Base-by-base conservation (phyloP, 2,113 vertebrate species). In the Tichodroma muraria region DNA sequence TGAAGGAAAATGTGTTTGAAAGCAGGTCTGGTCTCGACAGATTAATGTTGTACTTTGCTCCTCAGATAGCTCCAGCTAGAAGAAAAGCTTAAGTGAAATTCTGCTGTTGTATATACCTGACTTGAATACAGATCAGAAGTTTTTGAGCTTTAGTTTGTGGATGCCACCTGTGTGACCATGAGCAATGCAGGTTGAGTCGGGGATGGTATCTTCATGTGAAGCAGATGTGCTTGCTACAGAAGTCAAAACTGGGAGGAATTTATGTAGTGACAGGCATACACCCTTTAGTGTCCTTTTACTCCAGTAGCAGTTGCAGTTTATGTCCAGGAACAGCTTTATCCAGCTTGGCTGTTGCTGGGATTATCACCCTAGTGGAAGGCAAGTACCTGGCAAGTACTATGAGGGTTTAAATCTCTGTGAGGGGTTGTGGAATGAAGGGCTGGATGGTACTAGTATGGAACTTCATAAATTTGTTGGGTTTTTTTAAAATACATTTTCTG, bases 1-100 rank as follows among this genome's bases (percentile, higher is more conserved):
- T 84, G 69, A 93, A 91, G 68, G 31, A 89, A 90, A 77, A 77
- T 40, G 30, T 47, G 33, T 78, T 61, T 78, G 69, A 84, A 91
- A 86, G 60, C 72, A 60, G 54, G 80, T 75, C 69, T 84, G 56
- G 40, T 61, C 90, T 89, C 8, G 13, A 37, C 77, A 53, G 84
- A 40, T 89, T 64, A 80, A 40, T 69, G 31, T 11, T 80, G 19
- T 78, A 5, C 28, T 94, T 80, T 65, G 31, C 37, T 85, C 15
- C 33, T 88, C 52, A 54, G 49, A 47, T 37, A 76, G 31, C 37
- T 86, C 31, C 59, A 61, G 44, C 66, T 80, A 45, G 80, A 56
- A 28, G n/a, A 78, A 82, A 90, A 79, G 22, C n/a, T 91, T 7
- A 57, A 79, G 37, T 37, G 45, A 80, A 80, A 54, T 79, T 85